Evolutionary conservation across 1,140 invertebrate genomes (phyloP), one percentile per base, ranked within the genome.

Genomic region (Caenorhabditis remanei): DNA sequence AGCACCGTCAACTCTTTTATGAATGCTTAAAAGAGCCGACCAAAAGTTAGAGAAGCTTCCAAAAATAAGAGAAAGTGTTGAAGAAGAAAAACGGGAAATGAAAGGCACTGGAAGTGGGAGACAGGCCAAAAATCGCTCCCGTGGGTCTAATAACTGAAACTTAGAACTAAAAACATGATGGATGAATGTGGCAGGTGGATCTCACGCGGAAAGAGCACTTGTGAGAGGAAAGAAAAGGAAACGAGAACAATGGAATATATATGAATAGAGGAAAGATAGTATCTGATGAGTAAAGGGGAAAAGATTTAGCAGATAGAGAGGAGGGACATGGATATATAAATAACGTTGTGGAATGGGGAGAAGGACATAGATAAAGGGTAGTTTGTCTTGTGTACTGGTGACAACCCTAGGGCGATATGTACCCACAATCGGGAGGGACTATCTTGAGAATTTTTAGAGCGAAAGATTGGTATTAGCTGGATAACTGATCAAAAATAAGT

Each of bases 61-160:
- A 79, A 79, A 79, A 79, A 41, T 71, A 79, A 9, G 41, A 32
- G 32, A 32, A 32, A 32, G 32, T 32, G 32, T 32, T 32, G 32
- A 32, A 32, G 32, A 14, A 19, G 41, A 50, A 79, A 79, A 40
- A 46, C 41, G 43, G 16, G 13, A n/a, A n/a, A n/a, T n/a, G n/a
- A n/a, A 43, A 9, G 24, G 61, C 11, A 24, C 19, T 9, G 24
- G n/a, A n/a, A 8, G 19, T 19, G 67, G 67, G 46, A n/a, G 14
- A 32, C 3, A 13, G 71, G 21, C 46, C 71, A 79, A 50, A 50
- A 79, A 79, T 79, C 71, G 71, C 71, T 79, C 71, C 71, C 71
- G 71, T 79, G 71, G 71, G 71, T 53, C 71, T 79, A 48, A 79
- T 79, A 79, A 79, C 71, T 53, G 71, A 79, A 79, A 79, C 71